Evolutionary conservation across 2,113 vertebrate species (phyloP).

Genomic region (human (Homo sapiens)): GRCh38 chr4:101734501-101735000

Average conservation of each 20-base stretch:
- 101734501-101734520: not conserved
- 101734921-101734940: not conserved
- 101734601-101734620: not conserved
- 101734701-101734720: not conserved
- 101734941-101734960: no score
- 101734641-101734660: not conserved
- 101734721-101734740: not conserved
- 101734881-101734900: not conserved
- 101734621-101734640: not conserved
- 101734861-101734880: not conserved
- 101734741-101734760: not conserved
- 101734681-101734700: not conserved
- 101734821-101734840: not conserved
- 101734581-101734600: not conserved
- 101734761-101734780: not conserved
- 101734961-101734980: no score
- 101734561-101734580: not conserved
- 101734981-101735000: not conserved
- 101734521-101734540: not conserved
- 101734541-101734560: not conserved
- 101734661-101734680: not conserved
- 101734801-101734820: not conserved
- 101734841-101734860: not conserved
- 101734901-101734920: not conserved
- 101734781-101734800: not conserved